phyloP scores from a whole-genome alignment of 2,797 vertebrate species.

The Pterois miles region DNA sequence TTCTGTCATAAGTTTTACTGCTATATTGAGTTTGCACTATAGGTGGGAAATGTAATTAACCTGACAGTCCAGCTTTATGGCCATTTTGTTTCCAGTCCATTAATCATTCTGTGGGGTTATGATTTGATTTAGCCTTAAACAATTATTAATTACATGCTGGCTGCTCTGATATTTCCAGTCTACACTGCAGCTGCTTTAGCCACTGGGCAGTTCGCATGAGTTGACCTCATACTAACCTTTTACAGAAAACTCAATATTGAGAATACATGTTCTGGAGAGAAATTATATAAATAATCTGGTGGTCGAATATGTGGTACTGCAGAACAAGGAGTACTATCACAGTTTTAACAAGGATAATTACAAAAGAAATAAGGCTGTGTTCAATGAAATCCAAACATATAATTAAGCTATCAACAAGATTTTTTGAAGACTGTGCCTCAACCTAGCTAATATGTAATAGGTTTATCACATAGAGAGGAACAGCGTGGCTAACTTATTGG shows the following conservation, averaged over 20 bases:
- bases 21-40: not conserved
- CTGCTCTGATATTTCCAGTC: not conserved
- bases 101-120: not conserved
- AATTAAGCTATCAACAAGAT: too few relatives aligned
- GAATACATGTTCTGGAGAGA: not conserved
- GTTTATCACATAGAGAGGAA: too few relatives aligned
- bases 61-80: too few relatives aligned
- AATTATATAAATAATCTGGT: not conserved
- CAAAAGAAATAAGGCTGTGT: too few relatives aligned
- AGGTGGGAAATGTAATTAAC: not conserved
- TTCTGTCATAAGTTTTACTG: not conserved
- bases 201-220: not conserved
- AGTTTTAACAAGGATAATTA: not conserved
- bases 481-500: too few relatives aligned
- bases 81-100: too few relatives aligned
- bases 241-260: not conserved
- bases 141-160: not conserved
- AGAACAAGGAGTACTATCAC: not conserved
- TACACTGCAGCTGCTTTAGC: not conserved
- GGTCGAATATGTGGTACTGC: not conserved
- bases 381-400: too few relatives aligned
- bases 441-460: too few relatives aligned
- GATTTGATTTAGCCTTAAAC: not conserved
- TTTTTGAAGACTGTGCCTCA: too few relatives aligned
- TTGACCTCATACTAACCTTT: not conserved